Conservation (phyloP, 2,888 invertebrate species). For the Gryllus longicercus region DNA sequence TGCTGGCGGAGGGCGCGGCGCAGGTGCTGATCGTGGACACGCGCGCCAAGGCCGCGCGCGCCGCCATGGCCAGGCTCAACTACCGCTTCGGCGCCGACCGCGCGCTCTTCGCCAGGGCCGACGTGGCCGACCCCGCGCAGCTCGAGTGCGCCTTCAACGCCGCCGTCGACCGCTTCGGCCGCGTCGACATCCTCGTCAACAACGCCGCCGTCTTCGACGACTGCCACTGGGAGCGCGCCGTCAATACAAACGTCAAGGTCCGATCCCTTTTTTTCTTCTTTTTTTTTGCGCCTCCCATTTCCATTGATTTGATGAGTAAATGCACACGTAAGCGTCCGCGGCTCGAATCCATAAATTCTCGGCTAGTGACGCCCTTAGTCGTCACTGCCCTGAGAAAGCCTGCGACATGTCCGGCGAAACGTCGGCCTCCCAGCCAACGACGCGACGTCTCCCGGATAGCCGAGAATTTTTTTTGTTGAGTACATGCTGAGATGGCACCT, state of each 20-base stretch:
- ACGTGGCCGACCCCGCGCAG: background rate
- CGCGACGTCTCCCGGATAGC: too few species aligned
- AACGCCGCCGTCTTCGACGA: constrained; percentile 27
- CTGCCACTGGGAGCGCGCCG: constrained; percentile 19
- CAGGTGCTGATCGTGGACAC: background rate
- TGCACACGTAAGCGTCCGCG: too few species aligned
- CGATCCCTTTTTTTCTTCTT: background rate
- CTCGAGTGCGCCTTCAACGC: constrained; percentile 12
- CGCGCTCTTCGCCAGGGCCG: background rate
- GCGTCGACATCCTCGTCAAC: constrained; percentile 23
- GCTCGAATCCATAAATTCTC: too few species aligned
- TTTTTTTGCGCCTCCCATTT: too few species aligned
- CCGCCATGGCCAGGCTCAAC: background rate
- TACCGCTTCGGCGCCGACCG: background rate
- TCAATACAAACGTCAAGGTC: constrained; percentile 11
- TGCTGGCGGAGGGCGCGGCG: background rate
- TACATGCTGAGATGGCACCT: too few species aligned
- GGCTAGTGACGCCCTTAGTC: too few species aligned
- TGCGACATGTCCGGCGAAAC: too few species aligned
- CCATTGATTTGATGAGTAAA: too few species aligned
- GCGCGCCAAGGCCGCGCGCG: background rate
- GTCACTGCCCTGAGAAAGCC: too few species aligned
- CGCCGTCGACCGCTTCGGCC: constrained; percentile 21
- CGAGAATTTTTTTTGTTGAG: too few species aligned
- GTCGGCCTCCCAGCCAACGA: too few species aligned